A percentile compares a stretch with the other conserved stretches of the same genome.
These are phyloP conservation scores for Choreutis nemorana DNA, from an alignment of 2,888 invertebrate genomes.

Conservation along the genomic window DNA sequence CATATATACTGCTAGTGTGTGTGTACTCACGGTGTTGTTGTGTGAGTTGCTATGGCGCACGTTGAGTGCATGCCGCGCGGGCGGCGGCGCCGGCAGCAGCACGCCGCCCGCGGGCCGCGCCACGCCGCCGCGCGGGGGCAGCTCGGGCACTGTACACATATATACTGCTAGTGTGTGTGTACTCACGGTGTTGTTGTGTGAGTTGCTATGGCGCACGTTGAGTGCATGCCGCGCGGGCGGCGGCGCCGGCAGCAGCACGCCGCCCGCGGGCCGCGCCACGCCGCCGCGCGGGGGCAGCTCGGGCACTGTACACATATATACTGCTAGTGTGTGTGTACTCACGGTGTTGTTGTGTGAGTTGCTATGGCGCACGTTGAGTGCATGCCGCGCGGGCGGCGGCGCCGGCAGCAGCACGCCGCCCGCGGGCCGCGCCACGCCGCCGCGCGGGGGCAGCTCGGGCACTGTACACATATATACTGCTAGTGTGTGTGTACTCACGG, in stretches of 20 bases:
- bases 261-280: constrained; percentile 78
- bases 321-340: too few relatives aligned
- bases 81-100: constrained; percentile 50
- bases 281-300: constrained; percentile 88
- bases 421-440: constrained; percentile 82
- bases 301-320: constrained; percentile 57
- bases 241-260: constrained; percentile 55
- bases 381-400: constrained; percentile 46
- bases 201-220: constrained; percentile 40
- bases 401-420: constrained; percentile 63
- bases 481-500: too few relatives aligned
- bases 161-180: too few relatives aligned
- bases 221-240: constrained; percentile 48
- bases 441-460: constrained; percentile 86
- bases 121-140: constrained; percentile 84
- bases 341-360: too few relatives aligned
- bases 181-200: too few relatives aligned
- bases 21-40: too few relatives aligned
- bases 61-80: constrained; percentile 39
- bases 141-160: constrained; percentile 71
- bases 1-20: too few relatives aligned
- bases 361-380: constrained; percentile 43
- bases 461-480: constrained; percentile 32
- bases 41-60: constrained; percentile 48
- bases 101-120: constrained; percentile 78